Base-by-base conservation (phyloP, 2,797 vertebrate genomes). In the Brachyrhaphis roseni region DNA sequence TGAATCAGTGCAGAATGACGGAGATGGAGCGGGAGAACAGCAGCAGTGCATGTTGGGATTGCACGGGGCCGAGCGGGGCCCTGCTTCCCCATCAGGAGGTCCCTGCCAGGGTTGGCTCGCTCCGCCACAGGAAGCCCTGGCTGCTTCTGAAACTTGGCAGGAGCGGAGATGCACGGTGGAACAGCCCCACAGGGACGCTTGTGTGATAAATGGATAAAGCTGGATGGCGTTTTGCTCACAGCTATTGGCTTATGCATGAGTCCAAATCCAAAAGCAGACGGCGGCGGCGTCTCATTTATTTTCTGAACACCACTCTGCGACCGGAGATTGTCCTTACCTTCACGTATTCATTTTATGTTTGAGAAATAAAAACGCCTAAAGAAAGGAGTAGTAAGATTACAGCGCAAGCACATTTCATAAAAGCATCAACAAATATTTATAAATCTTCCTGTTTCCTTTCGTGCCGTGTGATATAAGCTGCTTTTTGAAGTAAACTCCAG, bases 201-300 rank as follows among this genome's bases (percentile, higher is more conserved):
- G 86, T 90, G 86, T 90, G 90, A 92, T 92, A 88, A 91, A 91
- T 88, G 89, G 88, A 87, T 92, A 86, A 88, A 92, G 84, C 81
- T 57, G 87, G 84, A 86, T 82, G 84, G 91, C 85, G 89, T 89
- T 88, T 81, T 79, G 89, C 88, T 91, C 84, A 71, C 79, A 87
- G 91, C 81, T 71, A 86, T 75, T 78, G 88, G 90, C 83, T 90
- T 89, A 84, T 86, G 85, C 18, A 85, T 46, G 83, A 87, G 82
- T 86, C 81, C 75, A 81, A 70, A 85, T 72, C 78, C 39, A 23
- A 87, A 59, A 86, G 46, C 78, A 85, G 87, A 68, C 73, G 66
- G 81, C 74, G 72, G 57, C 8, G 20, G 84, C 74, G 86, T 72
- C 80, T 78, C 86, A 73, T 84, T 84, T 57, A 55, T 91, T 88